These are phyloP conservation scores for Neolamprologus devosi DNA, from an alignment of 2,113 vertebrate genomes.

Conservation along the genomic window DNA sequence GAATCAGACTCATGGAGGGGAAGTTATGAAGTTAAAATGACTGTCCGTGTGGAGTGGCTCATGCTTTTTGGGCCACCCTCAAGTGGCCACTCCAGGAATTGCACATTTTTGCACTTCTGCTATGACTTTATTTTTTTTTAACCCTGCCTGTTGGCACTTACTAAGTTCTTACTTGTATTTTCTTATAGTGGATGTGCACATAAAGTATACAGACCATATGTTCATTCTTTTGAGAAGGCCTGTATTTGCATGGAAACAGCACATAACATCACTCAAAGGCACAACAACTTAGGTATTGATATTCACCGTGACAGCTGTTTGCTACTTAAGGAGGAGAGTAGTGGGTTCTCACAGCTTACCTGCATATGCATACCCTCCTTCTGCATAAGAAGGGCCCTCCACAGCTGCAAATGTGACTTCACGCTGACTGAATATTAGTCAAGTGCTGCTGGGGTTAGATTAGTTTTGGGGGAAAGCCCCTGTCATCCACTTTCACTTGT, in stretches of 20 bases:
- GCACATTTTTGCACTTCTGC: neutral
- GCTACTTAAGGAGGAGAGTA: neutral
- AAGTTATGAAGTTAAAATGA: neutral
- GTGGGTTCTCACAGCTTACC: neutral
- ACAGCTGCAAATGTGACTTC: neutral
- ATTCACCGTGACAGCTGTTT: neutral
- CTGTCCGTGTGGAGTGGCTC: fast-evolving
- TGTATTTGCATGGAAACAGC: neutral
- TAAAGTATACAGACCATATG: neutral
- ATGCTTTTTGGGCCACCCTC: neutral
- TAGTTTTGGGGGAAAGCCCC: neutral
- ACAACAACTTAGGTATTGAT: neutral
- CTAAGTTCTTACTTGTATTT: neutral
- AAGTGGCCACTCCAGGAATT: neutral
- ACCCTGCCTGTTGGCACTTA: neutral
- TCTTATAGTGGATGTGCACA: neutral
- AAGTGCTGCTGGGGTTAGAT: neutral
- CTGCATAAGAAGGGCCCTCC: neutral
- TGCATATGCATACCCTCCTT: neutral
- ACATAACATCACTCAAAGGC: neutral
- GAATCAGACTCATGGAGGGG: neutral
- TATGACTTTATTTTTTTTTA: neutral
- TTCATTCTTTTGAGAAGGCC: neutral
- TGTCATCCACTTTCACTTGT: neutral
- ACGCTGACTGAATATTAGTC: neutral